A percentile compares a stretch with the other conserved stretches of the same genome.
Conservation (phyloP, 2,797 vertebrate species). For the Pantherophis vulpinus region DNA sequence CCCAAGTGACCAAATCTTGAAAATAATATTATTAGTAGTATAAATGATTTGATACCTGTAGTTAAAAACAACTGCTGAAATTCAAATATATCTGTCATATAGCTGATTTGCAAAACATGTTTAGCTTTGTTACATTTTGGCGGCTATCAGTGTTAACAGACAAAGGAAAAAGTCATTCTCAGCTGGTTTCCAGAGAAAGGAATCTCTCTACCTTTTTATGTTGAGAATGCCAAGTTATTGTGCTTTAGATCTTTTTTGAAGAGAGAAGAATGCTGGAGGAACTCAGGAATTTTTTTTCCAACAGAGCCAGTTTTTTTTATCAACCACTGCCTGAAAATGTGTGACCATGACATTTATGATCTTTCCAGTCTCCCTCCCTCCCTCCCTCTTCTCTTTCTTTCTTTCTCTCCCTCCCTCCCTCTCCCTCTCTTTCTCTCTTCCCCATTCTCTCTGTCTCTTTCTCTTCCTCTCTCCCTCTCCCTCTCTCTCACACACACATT, state of each 20-base stretch:
- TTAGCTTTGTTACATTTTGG: not conserved
- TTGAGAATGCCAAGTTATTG: not conserved
- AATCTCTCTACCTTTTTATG: not conserved
- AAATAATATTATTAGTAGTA: not conserved
- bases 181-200: not conserved
- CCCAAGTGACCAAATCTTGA: not conserved
- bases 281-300: not conserved
- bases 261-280: not conserved
- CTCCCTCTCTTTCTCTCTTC: not conserved
- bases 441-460: not conserved
- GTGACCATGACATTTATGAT: not conserved
- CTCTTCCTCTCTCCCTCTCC: not conserved
- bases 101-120: not conserved
- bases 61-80: not conserved
- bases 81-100: not conserved
- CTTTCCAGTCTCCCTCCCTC: not conserved
- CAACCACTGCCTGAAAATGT: not conserved
- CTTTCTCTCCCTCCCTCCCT: not conserved
- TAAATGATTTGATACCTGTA: not conserved
- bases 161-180: not conserved
- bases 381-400: not conserved
- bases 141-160: not conserved
- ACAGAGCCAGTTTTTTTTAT: not conserved
- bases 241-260: not conserved
- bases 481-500: not conserved